phyloP scores from a whole-genome alignment of 2,888 invertebrate genomes.

The Drosophila putrida region DNA sequence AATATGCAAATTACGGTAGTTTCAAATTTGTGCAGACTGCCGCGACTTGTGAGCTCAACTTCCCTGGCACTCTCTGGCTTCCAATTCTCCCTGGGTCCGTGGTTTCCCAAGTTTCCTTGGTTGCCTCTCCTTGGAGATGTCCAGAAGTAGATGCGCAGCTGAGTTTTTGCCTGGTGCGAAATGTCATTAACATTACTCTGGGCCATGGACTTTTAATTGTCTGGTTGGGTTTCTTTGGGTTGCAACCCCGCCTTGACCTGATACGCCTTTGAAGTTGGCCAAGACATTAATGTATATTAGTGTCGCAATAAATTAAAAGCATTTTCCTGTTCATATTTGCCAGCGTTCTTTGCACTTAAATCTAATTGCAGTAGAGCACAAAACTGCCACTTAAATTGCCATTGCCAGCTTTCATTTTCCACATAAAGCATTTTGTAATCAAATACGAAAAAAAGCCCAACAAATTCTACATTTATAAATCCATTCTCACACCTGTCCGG shows the following conservation, averaged over 20 bases:
- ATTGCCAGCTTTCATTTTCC: conserved; percentile 17
- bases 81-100: not conserved
- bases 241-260: conserved; percentile 41
- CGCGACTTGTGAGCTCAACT: conserved; percentile 48
- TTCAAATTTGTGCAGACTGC: conserved; percentile 79
- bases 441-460: conserved; percentile 51
- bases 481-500: conserved; percentile 8
- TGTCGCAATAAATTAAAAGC: conserved; percentile 82
- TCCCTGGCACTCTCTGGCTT: not conserved
- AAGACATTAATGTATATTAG: conserved; percentile 80
- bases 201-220: conserved; percentile 80
- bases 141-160: conserved; percentile 40
- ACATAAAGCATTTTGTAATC: conserved; percentile 61
- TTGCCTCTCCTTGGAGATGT: conserved; percentile 30
- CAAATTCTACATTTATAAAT: conserved; percentile 21
- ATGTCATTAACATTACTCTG: conserved; percentile 80
- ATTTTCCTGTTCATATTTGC: conserved; percentile 80
- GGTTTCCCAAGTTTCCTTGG: not conserved
- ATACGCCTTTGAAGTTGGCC: conserved; percentile 64
- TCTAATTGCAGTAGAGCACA: conserved; percentile 71
- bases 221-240: conserved; percentile 43
- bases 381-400: conserved; percentile 59
- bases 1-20: conserved; percentile 82
- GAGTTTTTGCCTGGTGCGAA: conserved; percentile 65
- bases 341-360: conserved; percentile 63